Percentiles rank a stretch among this genome's conserved stretches.
These are phyloP conservation scores for Mesochorus sp. DNA, from an alignment of 2,888 invertebrate genomes.

Conservation along the genomic window DNA sequence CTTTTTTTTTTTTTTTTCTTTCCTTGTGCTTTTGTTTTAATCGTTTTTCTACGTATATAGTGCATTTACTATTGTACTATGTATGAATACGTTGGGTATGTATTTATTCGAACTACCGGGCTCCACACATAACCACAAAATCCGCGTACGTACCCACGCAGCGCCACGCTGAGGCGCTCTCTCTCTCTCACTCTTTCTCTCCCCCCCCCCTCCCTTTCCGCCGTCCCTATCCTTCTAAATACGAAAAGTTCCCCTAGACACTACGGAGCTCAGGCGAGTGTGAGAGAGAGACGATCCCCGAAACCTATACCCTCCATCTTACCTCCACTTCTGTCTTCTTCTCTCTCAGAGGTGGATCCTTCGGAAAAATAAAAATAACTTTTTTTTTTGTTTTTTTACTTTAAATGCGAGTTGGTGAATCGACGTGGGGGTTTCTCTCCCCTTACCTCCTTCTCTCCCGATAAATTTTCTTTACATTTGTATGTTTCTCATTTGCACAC, in stretches of 20 bases:
- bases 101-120: constrained; percentile 49
- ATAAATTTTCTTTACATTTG: no score
- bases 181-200: constrained; percentile 1
- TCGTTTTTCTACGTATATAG: constrained; percentile 8
- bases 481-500: no score
- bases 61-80: not conserved
- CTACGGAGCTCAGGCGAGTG: constrained; percentile 40
- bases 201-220: constrained; percentile 24
- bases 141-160: constrained; percentile 63
- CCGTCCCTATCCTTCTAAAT: constrained; percentile 33
- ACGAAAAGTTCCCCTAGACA: constrained; percentile 52
- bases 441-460: not conserved
- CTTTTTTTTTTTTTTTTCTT: not conserved
- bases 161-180: constrained; percentile 61
- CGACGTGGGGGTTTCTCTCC: constrained; percentile 44
- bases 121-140: constrained; percentile 54
- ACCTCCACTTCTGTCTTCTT: constrained; percentile 1
- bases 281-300: constrained; percentile 17
- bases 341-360: constrained; percentile 39
- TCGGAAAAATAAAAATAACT: no score
- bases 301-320: constrained; percentile 24
- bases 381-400: no score
- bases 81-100: constrained; percentile 21
- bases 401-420: constrained; percentile 55
- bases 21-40: not conserved